Percentiles rank a stretch among this genome's conserved stretches.
phyloP scores from a whole-genome alignment of 37 sponge, comb jelly and placozoan species.

The Eunapius fragilis region DNA sequence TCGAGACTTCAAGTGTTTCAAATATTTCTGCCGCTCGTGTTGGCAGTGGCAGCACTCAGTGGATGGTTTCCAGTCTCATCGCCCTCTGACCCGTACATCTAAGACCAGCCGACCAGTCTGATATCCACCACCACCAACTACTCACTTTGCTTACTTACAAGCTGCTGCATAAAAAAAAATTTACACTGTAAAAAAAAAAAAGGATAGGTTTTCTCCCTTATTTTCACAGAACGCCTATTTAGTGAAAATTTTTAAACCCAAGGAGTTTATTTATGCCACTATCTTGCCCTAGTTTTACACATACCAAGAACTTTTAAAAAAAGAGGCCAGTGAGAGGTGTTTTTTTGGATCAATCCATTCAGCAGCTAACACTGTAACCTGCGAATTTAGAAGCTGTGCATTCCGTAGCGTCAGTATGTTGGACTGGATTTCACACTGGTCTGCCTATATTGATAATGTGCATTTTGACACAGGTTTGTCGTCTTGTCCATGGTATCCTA shows the following conservation, averaged over 20 bases:
- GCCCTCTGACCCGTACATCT: slow-evolving; percentile 88
- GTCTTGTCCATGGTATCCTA: neutral
- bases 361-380: neutral
- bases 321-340: neutral
- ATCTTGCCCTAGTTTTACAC: neutral
- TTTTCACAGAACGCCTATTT: neutral
- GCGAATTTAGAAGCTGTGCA: neutral
- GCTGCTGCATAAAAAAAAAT: neutral
- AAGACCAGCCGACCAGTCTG: slow-evolving; percentile 57
- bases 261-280: neutral
- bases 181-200: neutral
- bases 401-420: neutral
- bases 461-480: neutral
- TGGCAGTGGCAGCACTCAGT: slow-evolving; percentile 99
- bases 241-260: neutral
- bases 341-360: neutral
- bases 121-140: neutral
- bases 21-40: slow-evolving; percentile 96
- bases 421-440: neutral
- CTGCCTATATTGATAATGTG: neutral
- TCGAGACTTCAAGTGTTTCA: slow-evolving; percentile 95
- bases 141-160: no score
- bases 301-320: neutral
- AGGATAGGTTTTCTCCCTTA: neutral
- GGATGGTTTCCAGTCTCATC: slow-evolving; percentile 83